Conservation (phyloP, 1,140 invertebrate species). For the Drosophila ercepeae region DNA sequence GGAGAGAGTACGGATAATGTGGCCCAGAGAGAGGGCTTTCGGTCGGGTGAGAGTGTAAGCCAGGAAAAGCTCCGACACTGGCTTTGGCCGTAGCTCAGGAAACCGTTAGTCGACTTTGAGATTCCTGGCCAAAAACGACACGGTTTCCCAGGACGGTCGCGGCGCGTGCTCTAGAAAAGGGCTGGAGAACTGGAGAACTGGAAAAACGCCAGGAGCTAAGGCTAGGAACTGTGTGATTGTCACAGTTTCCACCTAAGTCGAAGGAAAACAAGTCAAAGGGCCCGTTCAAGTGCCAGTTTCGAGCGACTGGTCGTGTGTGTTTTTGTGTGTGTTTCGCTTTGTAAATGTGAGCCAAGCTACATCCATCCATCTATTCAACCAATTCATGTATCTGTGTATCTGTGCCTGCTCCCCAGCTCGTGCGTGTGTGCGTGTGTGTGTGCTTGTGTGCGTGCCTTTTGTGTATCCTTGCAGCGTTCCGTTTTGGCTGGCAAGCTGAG, state of each 20-base stretch:
- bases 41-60: conserved; percentile 9
- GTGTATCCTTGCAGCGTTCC: conserved; percentile 63
- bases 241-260: conserved; percentile 57
- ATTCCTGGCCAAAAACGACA: conserved; percentile 69
- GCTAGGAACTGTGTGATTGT: conserved; percentile 31
- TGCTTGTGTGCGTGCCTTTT: conserved; percentile 59
- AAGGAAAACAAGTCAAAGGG: conserved; percentile 69
- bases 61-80: conserved; percentile 42
- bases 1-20: conserved; percentile 22
- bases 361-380: not conserved
- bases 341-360: conserved; percentile 1
- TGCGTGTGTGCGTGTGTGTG: conserved; percentile 13
- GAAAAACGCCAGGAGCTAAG: conserved; percentile 71
- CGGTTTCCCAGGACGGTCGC: conserved; percentile 15
- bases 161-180: conserved; percentile 50
- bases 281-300: conserved; percentile 71
- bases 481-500: conserved; percentile 36
- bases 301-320: conserved; percentile 26
- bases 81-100: conserved; percentile 49
- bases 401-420: conserved; percentile 16
- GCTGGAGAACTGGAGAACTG: conserved; percentile 49
- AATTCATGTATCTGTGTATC: conserved; percentile 14
- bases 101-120: conserved; percentile 65
- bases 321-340: conserved; percentile 23
- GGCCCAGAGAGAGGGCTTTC: conserved; percentile 55